Evolutionary conservation across 2,888 invertebrate genomes (phyloP), one percentile per base, ranked within the genome.

Genomic region (Baccha elongata): DNA sequence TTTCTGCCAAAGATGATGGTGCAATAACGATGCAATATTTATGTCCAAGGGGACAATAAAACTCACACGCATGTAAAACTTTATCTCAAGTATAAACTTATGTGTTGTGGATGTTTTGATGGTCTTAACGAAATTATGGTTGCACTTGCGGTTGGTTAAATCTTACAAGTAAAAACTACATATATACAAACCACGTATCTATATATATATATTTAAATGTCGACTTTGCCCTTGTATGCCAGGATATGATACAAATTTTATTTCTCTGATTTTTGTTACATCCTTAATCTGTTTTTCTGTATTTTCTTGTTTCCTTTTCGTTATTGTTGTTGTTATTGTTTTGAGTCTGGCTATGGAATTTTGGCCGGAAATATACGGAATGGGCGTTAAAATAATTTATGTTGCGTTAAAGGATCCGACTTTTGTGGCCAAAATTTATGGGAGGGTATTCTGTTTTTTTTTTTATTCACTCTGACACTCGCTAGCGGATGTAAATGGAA

Each of bases 401-500:
- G 81, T 81, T 81, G 75, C 75, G 75, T 81, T 75, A 71, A 75
- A 81, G 75, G 75, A 75, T 81, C 81, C 75, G 81, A 81, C 75
- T 75, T 60, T 75, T 81, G 81, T 71, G 67, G 62, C 81, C 26
- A 75, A 53, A 52, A 81, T 81, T 81, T 75, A 81, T 81, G 67
- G 53, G 1, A 48, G 44, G n/a, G n/a, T n/a, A 62, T 32, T 32
- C 29, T 32, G n/a, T 32, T 32, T 32, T 58, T 26, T 67, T 73
- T 62, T 68, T 75, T 81, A 81, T 81, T 81, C 81, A 75, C 75
- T 40, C 40, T 75, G 71, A 67, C 71, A 67, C 40, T 55, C 15
- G n/a, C n/a, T 55, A 60, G 60, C 75, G 60, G 71, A 75, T 81
- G 81, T 75, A 72, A 72, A 81, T 75, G 75, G 65, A 52, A 72